A percentile compares a stretch with the other conserved stretches of the same genome.
phyloP scores from a whole-genome alignment of 2,888 invertebrate species.

The Octodonta nipae region DNA sequence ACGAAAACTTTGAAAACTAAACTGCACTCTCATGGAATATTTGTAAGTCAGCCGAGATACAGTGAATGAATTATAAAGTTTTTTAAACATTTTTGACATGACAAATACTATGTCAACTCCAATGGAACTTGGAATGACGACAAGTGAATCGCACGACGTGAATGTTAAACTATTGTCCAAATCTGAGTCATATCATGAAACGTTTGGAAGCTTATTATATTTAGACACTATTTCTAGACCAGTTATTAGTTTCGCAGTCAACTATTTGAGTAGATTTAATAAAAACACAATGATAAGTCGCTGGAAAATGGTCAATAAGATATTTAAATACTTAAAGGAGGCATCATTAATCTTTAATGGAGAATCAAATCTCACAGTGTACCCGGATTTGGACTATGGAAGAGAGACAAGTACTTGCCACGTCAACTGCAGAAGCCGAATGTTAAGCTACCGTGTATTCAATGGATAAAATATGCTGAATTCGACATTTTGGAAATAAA shows the following conservation, averaged over 20 bases:
- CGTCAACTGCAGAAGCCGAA: conserved; percentile 24
- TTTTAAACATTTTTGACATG: conserved; percentile 10
- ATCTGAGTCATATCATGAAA: conserved; percentile 7
- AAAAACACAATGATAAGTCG: conserved; percentile 11
- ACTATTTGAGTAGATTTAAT: conserved; percentile 16
- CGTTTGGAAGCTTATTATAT: conserved; percentile 10
- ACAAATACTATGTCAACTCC: conserved; percentile 12
- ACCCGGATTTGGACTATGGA: conserved; percentile 12
- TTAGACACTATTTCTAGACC: conserved; percentile 17
- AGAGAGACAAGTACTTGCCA: conserved; percentile 19
- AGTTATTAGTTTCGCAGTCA: conserved; percentile 22
- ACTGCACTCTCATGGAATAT: conserved; percentile 13
- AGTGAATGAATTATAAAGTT: conserved; percentile 16
- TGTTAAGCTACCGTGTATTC: conserved; percentile 20
- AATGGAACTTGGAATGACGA: conserved; percentile 21
- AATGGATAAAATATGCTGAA: not conserved
- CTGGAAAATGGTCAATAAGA: conserved; percentile 14
- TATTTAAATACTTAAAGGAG: conserved; percentile 16
- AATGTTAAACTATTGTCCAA: conserved; percentile 13
- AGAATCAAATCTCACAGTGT: conserved; percentile 7
- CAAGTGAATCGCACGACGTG: conserved; percentile 12
- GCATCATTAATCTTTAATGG: conserved; percentile 19
- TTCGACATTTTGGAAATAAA: not conserved
- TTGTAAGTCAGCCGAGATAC: conserved; percentile 19
- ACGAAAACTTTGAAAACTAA: too few relatives aligned